These are phyloP conservation scores for Escarpia spicata DNA, from an alignment of 2,888 invertebrate species.

Conservation along the genomic window DNA sequence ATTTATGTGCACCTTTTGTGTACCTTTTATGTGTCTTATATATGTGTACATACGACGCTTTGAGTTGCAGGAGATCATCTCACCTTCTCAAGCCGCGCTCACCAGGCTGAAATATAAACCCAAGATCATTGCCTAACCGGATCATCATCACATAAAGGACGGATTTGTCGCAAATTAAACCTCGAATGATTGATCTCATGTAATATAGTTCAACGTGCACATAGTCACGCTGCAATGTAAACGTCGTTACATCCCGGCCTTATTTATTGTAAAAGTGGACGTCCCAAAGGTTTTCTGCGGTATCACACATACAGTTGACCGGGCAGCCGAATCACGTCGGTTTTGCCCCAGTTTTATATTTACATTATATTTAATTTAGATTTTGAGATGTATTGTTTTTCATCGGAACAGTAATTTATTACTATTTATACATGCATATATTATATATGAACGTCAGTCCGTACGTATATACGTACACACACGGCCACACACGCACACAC, in stretches of 20 bases:
- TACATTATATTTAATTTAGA: not conserved
- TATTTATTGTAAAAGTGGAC: not conserved
- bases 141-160: not conserved
- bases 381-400: not conserved
- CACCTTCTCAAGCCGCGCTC: not conserved
- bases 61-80: not conserved
- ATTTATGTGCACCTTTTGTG: not conserved
- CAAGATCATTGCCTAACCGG: not conserved
- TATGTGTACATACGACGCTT: not conserved
- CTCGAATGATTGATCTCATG: not conserved
- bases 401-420: not conserved
- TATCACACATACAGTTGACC: not conserved
- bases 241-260: not conserved
- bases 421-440: not conserved
- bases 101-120: not conserved
- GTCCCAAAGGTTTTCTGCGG: not conserved
- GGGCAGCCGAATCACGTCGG: not conserved
- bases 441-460: not conserved
- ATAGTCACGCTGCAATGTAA: not conserved
- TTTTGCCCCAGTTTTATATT: not conserved
- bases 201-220: not conserved
- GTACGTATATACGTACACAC: not conserved
- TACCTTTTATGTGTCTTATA: not conserved
- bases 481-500: not conserved
- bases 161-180: not conserved